Base-by-base conservation (phyloP, 2,888 invertebrate genomes). In the Sesia bembeciformis region DNA sequence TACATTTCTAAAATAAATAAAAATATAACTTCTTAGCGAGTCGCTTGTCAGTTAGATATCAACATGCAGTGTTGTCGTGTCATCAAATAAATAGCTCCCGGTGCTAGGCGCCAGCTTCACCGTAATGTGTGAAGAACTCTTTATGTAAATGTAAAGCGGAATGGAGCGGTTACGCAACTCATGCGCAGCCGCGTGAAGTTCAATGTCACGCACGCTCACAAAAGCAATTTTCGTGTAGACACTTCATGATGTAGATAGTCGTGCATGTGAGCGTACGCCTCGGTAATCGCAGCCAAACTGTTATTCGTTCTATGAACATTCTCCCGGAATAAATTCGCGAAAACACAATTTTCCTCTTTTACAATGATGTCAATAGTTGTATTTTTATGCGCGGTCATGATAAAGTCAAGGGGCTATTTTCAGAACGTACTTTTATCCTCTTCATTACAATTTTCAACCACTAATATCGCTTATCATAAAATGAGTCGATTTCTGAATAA, bases 151-250 rank as follows among this genome's bases (percentile, higher is more conserved):
- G n/a, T 7, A 46, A 46, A 46, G 46, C n/a, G 46, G 46, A 46
- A 46, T 46, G 7, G 66, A 59, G 65, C 67, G 69, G 74, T 87
- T 86, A 86, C 86, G 86, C 79, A 87, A 87, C 79, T 76, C 84
- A 72, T 78, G 79, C 80, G 80, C 81, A 62, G 64, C 69, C 83
- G 78, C 87, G 80, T 88, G 88, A 88, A 89, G 88, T 87, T 89
- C 88, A 89, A 89, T 88, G 89, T 89, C 88, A 86, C 81, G 73
- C 76, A 74, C 79, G 72, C 80, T 70, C 81, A 76, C 78, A 71
- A 72, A 65, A 42, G 56, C 62, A 58, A 54, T 40, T 56, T 58
- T 58, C 56, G 54, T 55, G 39, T 52, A 42, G 52, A 65, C 63
- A 56, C 23, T 23, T 23, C 23, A 23, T 23, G 23, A 62, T 56